Evolutionary conservation across 2,113 vertebrate genomes (phyloP).

Genomic region (Neopipo cinnamomea): DNA sequence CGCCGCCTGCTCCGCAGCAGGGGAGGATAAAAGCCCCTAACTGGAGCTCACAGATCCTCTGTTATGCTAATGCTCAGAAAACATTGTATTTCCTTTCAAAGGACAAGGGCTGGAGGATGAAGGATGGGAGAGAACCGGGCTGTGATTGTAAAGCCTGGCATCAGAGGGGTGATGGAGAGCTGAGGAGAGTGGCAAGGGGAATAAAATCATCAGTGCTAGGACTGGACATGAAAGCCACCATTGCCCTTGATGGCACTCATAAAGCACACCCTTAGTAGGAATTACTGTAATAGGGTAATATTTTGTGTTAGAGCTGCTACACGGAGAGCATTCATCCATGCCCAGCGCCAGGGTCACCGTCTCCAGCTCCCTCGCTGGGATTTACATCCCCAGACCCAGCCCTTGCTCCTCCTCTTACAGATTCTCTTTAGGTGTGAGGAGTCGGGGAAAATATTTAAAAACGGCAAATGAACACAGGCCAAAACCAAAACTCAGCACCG

Average conservation of each 20-base stretch:
- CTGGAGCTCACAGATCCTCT: not conserved
- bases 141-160: not conserved
- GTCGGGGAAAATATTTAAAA: not conserved
- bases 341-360: slow-evolving; percentile 9
- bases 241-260: slow-evolving; percentile 49
- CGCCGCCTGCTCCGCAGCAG: not conserved
- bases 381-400: not conserved
- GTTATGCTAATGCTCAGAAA: not conserved
- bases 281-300: slow-evolving; percentile 25
- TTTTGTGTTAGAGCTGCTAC: slow-evolving; percentile 21
- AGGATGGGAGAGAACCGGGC: not conserved
- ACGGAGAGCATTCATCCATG: slow-evolving; percentile 9
- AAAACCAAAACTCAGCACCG: too few relatives aligned
- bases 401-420: not conserved
- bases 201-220: not conserved
- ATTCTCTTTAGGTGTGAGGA: not conserved
- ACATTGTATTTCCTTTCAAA: not conserved
- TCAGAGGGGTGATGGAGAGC: not conserved
- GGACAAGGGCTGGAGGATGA: not conserved
- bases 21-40: not conserved
- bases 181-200: not conserved
- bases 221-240: slow-evolving; percentile 23
- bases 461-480: not conserved
- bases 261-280: not conserved
- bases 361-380: not conserved